Conservation (phyloP, 2,797 vertebrate species). For the Molossus molossus region DNA sequence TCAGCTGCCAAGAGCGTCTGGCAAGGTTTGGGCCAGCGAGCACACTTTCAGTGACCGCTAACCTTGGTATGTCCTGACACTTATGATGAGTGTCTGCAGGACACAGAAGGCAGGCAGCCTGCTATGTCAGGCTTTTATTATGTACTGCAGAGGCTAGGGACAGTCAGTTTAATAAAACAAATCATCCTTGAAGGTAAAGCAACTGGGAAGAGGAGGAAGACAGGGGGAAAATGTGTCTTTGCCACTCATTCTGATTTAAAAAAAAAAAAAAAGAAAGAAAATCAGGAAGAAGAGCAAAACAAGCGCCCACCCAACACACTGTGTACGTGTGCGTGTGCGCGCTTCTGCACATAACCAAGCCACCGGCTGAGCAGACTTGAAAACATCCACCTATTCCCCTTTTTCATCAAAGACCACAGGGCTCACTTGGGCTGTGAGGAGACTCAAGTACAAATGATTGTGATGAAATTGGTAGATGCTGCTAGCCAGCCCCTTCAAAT, state of each 20-base stretch:
- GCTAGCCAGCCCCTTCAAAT: conserved; percentile 53
- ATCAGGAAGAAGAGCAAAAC: conserved; percentile 63
- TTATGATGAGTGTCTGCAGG: conserved; percentile 99
- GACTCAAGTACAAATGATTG: background rate
- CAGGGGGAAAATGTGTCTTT: conserved; percentile 87
- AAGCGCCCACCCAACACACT: conserved; percentile 44
- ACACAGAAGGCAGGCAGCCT: conserved; percentile 97
- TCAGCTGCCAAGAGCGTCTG: conserved; percentile 95
- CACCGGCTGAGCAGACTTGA: background rate
- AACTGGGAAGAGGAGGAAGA: conserved; percentile 93
- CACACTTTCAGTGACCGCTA: conserved; percentile 97
- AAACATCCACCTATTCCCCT: background rate
- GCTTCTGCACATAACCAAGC: background rate
- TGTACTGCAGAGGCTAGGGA: conserved; percentile 95
- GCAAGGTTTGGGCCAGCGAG: conserved; percentile 94
- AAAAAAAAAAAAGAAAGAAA: conserved; percentile 63
- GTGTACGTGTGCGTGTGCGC: no score
- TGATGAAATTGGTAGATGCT: conserved; percentile 5
- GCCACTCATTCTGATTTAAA: conserved; percentile 82
- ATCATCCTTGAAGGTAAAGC: conserved; percentile 99
- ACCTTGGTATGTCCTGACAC: conserved; percentile 99
- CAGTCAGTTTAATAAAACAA: conserved; percentile 99
- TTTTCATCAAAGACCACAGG: background rate
- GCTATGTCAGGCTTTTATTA: conserved; percentile 99
- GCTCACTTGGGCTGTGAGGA: conserved; percentile 47